These are phyloP conservation scores for Cephalotes varians DNA, from an alignment of 2,888 invertebrate species.

Conservation along the genomic window DNA sequence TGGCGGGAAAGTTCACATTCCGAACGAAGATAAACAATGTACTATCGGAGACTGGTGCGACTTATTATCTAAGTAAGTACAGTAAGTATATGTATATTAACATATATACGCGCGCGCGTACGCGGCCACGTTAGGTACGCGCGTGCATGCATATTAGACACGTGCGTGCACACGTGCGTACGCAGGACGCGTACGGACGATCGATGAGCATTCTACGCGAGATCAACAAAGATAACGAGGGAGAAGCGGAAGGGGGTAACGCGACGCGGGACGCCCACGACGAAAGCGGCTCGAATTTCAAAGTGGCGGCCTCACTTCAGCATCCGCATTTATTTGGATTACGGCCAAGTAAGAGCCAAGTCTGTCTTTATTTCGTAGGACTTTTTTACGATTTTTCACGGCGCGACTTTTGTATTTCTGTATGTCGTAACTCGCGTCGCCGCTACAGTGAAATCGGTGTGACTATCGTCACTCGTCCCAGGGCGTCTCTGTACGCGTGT, in stretches of 20 bases:
- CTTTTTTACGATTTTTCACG: slow-evolving; percentile 73
- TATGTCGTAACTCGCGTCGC: slow-evolving; percentile 61
- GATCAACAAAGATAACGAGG: not conserved
- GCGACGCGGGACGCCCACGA: slow-evolving; percentile 39
- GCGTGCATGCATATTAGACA: slow-evolving; percentile 57
- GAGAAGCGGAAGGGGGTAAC: not conserved
- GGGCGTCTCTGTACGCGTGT: slow-evolving; percentile 54
- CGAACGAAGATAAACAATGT: slow-evolving; percentile 66
- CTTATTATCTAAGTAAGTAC: slow-evolving; percentile 69
- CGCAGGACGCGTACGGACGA: slow-evolving; percentile 58
- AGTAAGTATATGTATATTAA: slow-evolving; percentile 63
- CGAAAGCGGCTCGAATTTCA: slow-evolving; percentile 67
- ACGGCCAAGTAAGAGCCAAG: slow-evolving; percentile 35
- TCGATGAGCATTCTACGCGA: not conserved
- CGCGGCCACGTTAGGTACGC: slow-evolving; percentile 48
- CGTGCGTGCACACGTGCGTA: slow-evolving; percentile 67
- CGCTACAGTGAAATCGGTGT: slow-evolving; percentile 64
- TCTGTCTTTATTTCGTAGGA: slow-evolving; percentile 72
- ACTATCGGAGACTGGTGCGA: slow-evolving; percentile 74
- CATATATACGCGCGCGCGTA: slow-evolving; percentile 44
- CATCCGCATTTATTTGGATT: slow-evolving; percentile 48
- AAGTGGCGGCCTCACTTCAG: slow-evolving; percentile 55
- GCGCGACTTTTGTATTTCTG: slow-evolving; percentile 71
- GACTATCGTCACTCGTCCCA: slow-evolving; percentile 61
- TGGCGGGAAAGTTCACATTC: slow-evolving; percentile 59